A percentile compares a stretch with the other conserved stretches of the same genome.
phyloP scores from a whole-genome alignment of 2,888 invertebrate species.

The Malthinus flaveolus region DNA sequence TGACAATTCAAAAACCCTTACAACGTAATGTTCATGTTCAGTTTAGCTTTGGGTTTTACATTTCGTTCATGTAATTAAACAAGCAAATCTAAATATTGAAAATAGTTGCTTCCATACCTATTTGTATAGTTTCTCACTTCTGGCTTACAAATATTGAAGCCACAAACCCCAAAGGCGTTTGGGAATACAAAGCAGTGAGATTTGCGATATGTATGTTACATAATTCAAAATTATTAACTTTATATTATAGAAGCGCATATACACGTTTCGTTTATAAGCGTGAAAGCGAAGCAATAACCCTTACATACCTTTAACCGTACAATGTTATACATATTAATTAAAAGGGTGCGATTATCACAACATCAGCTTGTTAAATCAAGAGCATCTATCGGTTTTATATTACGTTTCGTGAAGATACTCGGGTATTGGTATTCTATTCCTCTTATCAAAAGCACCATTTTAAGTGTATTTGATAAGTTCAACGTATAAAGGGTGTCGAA shows the following conservation, averaged over 20 bases:
- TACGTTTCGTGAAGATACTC: not conserved
- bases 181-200: constrained; percentile 13
- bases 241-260: constrained; percentile 16
- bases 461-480: too few species aligned
- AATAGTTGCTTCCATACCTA: not conserved
- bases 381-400: constrained; percentile 19
- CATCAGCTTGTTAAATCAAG: constrained; percentile 16
- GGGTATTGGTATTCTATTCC: too few species aligned
- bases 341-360: constrained; percentile 20
- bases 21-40: too few species aligned
- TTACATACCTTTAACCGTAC: constrained; percentile 8
- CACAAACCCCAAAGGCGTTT: constrained; percentile 8
- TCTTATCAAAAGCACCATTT: too few species aligned
- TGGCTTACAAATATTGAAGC: not conserved
- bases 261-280: constrained; percentile 23
- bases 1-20: too few species aligned
- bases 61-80: too few species aligned
- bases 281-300: constrained; percentile 14
- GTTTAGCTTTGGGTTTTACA: too few species aligned
- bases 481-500: too few species aligned
- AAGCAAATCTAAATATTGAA: not conserved
- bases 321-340: constrained; percentile 24
- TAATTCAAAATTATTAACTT: constrained; percentile 27
- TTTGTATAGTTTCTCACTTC: constrained; percentile 1
- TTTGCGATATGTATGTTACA: constrained; percentile 19